Evolutionary conservation across 2,797 vertebrate species (phyloP).

Genomic region (Poeciliopsis paucimaculata): DNA sequence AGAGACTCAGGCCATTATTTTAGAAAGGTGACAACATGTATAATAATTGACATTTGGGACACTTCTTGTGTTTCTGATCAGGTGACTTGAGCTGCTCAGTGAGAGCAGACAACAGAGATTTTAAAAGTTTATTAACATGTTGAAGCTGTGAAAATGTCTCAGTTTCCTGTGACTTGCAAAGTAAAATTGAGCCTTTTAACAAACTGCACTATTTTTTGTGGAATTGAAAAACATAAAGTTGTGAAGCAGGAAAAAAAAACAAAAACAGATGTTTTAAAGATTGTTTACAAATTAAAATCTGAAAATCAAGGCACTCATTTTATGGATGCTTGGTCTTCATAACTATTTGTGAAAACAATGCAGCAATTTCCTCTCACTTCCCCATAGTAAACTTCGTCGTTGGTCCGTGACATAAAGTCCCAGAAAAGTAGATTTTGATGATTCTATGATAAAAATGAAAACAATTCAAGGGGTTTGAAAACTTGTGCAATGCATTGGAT

Average conservation of each 20-base stretch:
- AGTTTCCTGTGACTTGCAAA: not conserved
- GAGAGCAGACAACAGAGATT: not conserved
- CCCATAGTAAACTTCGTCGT: not conserved
- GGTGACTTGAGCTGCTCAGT: not conserved
- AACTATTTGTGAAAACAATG: not conserved
- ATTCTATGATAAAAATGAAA: not conserved
- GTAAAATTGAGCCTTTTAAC: not conserved
- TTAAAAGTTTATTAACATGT: not conserved
- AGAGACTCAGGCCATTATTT: too few relatives aligned
- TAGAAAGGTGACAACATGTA: not conserved
- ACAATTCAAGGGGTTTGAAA: not conserved
- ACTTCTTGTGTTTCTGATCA: not conserved
- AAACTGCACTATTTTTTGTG: not conserved
- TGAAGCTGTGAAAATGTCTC: not conserved
- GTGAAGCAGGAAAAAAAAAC: not conserved
- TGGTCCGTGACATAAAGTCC: not conserved
- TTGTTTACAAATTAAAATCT: not conserved
- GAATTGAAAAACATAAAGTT: not conserved
- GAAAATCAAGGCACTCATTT: not conserved
- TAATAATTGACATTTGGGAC: not conserved
- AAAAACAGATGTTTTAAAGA: not conserved
- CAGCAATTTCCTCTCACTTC: not conserved
- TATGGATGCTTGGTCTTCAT: not conserved
- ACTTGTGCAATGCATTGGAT: not conserved
- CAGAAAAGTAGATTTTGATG: not conserved